phyloP scores from a whole-genome alignment of 2,888 invertebrate genomes.

The Callimorpha dominula region DNA sequence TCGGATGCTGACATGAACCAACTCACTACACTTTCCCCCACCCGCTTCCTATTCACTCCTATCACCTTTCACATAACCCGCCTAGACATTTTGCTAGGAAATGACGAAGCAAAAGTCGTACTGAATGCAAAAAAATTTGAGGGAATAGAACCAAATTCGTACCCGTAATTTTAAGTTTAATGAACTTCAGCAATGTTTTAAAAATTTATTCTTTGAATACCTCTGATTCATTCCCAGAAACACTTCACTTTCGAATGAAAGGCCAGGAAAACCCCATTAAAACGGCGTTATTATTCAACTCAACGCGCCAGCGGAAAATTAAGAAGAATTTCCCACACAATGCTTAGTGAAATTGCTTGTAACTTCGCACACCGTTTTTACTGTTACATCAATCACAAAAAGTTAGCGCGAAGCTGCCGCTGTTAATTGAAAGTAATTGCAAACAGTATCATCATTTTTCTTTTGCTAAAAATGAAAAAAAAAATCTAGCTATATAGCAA shows the following conservation, averaged over 20 bases:
- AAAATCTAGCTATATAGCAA: slow-evolving; percentile 16
- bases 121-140: background rate
- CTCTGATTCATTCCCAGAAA: slow-evolving; percentile 56
- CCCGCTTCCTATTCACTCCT: slow-evolving; percentile 39
- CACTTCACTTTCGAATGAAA: slow-evolving; percentile 66
- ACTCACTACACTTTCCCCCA: slow-evolving; percentile 40
- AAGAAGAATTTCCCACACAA: slow-evolving; percentile 74
- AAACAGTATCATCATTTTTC: slow-evolving; percentile 33
- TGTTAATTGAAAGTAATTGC: slow-evolving; percentile 64
- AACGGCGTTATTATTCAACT: slow-evolving; percentile 72
- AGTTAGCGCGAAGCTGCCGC: slow-evolving; percentile 50
- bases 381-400: slow-evolving; percentile 62
- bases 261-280: slow-evolving; percentile 70
- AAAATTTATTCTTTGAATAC: slow-evolving; percentile 43
- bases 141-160: background rate
- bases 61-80: slow-evolving; percentile 36
- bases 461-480: slow-evolving; percentile 32
- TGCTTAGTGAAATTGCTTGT: slow-evolving; percentile 68
- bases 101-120: slow-evolving; percentile 1
- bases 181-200: slow-evolving; percentile 21
- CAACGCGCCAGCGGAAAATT: slow-evolving; percentile 76
- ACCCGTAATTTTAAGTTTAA: slow-evolving; percentile 1
- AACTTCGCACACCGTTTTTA: slow-evolving; percentile 58
- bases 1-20: slow-evolving; percentile 59
- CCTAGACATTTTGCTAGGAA: slow-evolving; percentile 14